These are phyloP conservation scores for Dysidea cf. avara DNA, from an alignment of 37 sponge, comb jelly and placozoan species.

Conservation along the genomic window DNA sequence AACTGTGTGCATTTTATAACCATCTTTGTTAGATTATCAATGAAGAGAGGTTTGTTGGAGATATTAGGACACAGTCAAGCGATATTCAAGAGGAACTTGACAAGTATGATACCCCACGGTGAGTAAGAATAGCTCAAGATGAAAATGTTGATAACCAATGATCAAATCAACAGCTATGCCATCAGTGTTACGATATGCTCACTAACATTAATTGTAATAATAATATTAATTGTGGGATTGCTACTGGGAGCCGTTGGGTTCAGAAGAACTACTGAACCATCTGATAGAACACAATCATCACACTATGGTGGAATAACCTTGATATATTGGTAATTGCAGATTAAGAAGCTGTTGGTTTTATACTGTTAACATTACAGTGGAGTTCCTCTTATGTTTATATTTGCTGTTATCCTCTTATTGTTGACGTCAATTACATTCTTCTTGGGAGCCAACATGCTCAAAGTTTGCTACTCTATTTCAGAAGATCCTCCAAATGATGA, in stretches of 20 bases:
- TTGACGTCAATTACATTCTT: constrained; percentile 57
- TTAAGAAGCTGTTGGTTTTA: no score
- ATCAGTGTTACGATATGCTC: constrained; percentile 63
- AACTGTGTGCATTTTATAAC: no score
- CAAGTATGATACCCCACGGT: no score
- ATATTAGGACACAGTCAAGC: no score
- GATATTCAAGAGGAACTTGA: no score
- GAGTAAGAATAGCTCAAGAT: no score
- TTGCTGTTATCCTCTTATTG: constrained; percentile 55
- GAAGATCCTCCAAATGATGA: constrained; percentile 29
- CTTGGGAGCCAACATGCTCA: constrained; percentile 45
- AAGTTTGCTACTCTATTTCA: constrained; percentile 52
- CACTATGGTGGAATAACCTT: constrained; percentile 68
- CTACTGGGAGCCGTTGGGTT: constrained; percentile 50
- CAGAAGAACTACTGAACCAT: constrained; percentile 30
- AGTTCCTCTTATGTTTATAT: constrained; percentile 46
- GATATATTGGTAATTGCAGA: no score
- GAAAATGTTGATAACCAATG: no score
- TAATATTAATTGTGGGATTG: constrained; percentile 37
- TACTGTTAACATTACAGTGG: no score
- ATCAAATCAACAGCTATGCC: constrained; percentile 53
- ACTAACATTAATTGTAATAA: constrained; percentile 28
- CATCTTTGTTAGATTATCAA: no score
- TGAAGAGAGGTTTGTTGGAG: no score
- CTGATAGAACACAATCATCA: constrained; percentile 36